Conservation (phyloP, 2,888 invertebrate genomes). For the Drosophila neotestacea region DNA sequence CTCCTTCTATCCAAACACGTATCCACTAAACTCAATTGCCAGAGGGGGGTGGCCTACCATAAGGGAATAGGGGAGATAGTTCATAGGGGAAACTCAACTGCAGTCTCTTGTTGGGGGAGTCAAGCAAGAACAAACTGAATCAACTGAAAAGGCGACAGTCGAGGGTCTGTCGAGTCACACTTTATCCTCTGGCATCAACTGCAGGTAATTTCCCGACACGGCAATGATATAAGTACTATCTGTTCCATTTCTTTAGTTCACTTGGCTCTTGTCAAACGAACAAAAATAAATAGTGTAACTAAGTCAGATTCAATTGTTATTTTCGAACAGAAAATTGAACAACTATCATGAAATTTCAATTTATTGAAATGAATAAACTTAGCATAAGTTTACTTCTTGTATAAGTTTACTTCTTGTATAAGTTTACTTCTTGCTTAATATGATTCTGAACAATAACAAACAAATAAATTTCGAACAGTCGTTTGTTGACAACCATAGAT, state of each 20-base stretch:
- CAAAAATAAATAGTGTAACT: conserved; percentile 49
- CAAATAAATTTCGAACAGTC: no score
- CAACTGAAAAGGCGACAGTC: conserved; percentile 25
- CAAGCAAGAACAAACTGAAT: conserved; percentile 8
- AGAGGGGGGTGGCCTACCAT: conserved; percentile 26
- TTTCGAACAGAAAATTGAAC: conserved; percentile 16
- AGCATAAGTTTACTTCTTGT: background rate
- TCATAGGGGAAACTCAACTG: conserved; percentile 29
- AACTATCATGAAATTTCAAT: conserved; percentile 29
- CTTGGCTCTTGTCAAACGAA: conserved; percentile 35
- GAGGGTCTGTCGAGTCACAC: conserved; percentile 41
- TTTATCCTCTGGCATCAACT: conserved; percentile 22
- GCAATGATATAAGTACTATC: conserved; percentile 3
- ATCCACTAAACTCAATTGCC: conserved; percentile 71
- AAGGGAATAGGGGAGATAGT: conserved; percentile 3
- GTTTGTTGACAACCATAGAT: no score
- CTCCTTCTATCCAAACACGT: conserved; percentile 48
- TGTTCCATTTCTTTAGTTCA: conserved; percentile 32
- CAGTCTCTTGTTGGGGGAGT: conserved; percentile 38
- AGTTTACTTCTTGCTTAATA: no score
- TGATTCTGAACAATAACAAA: no score
- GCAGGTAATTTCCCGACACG: conserved; percentile 58
- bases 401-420: no score
- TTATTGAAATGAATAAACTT: conserved; percentile 24
- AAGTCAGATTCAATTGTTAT: conserved; percentile 36